phyloP scores from a whole-genome alignment of 1,140 invertebrate genomes.

The Saccostrea glomerata region DNA sequence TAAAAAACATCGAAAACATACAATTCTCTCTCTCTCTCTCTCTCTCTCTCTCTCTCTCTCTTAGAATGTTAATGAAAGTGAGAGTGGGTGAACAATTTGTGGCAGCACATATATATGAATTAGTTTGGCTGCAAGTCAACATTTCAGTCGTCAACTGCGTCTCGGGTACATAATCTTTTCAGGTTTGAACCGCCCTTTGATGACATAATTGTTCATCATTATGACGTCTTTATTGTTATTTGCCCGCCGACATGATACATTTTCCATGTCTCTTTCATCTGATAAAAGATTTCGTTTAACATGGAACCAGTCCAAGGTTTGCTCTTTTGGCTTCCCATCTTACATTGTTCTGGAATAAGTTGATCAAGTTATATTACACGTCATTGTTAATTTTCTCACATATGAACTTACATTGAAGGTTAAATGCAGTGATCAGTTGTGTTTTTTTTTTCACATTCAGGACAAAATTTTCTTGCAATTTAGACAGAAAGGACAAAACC shows the following conservation, averaged over 20 bases:
- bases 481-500: too few relatives aligned
- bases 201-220: neutral
- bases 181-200: slow-evolving; percentile 1
- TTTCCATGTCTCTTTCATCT: slow-evolving; percentile 2
- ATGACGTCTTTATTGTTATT: slow-evolving; percentile 10
- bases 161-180: neutral
- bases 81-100: neutral
- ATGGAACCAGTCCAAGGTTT: neutral
- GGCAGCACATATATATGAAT: neutral
- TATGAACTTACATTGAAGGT: neutral
- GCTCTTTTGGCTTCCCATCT: neutral
- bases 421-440: neutral
- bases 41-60: slow-evolving; percentile 59
- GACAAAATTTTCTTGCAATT: too few relatives aligned
- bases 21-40: neutral
- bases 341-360: neutral
- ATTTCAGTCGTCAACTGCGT: neutral
- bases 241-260: neutral
- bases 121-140: neutral
- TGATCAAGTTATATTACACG: neutral
- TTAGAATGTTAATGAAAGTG: slow-evolving; percentile 13
- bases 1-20: too few relatives aligned
- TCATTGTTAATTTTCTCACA: neutral
- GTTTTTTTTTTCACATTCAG: too few relatives aligned
- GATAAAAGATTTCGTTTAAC: neutral